Evolutionary conservation across 2,113 vertebrate species (phyloP), one percentile per base, ranked within the genome.

Genomic region (Chaetura pelagica): DNA sequence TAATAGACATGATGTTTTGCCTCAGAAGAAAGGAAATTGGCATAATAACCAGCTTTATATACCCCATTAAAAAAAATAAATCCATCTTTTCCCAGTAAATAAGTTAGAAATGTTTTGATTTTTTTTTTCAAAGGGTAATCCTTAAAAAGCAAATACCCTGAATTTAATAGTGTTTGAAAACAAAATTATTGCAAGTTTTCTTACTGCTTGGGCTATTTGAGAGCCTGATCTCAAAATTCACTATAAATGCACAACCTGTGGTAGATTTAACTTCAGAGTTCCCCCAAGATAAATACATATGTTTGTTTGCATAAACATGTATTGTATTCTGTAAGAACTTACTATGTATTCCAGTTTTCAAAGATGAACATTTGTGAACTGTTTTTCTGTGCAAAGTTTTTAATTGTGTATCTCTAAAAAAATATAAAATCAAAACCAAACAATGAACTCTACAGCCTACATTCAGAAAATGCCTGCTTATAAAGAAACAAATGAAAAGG

Each of bases 1-100:
- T 27, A 69, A 44, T 1, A 62, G 54, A 15, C 4, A 20, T 0
- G 3, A 16, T 38, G 30, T 30, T 71, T 89, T 80, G 13, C 34
- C 24, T 75, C 5, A 42, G 12, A 23, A 5, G 17, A 22, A 81
- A 68, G 22, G 29, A 16, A 8, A 12, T 3, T 35, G 38, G 8
- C 71, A 23, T 38, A 67, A 77, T 46, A 72, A 76, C 11, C 17
- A 51, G 29, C n/a, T 84, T 42, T n/a, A 49, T 62, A 6, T 24
- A 73, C 29, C 4, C 5, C 7, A 3, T 74, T 87, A 38, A 0
- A 46, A 67, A 0, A 46, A 67, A 84, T 38, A 40, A 1, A 2
- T 5, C 11, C 0, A 35, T 35, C 4, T 83, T 66, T 90, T 72
- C 9, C 46, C 38, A 81, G n/a, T 35, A 90, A 83, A 64, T 1